Evolutionary conservation across 2,113 vertebrate species (phyloP).

Genomic region (Rana temporaria): DNA sequence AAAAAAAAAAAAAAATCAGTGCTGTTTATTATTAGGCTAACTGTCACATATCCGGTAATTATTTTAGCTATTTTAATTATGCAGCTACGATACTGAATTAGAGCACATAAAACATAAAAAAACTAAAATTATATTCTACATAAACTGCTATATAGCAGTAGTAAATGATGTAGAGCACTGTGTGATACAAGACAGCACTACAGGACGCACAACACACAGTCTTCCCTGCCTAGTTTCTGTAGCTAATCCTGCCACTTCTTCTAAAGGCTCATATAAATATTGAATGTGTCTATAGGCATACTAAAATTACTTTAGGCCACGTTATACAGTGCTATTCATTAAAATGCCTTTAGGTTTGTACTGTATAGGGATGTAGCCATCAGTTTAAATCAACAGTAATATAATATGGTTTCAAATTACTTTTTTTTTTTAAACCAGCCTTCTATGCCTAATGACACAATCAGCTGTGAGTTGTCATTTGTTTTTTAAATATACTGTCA

Average conservation of each 20-base stretch:
- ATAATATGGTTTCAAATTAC: not conserved
- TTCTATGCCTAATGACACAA: conserved; percentile 8
- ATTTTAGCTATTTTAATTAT: too few relatives aligned
- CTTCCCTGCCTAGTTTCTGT: not conserved
- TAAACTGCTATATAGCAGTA: not conserved
- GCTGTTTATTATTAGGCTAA: too few relatives aligned
- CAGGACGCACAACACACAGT: not conserved
- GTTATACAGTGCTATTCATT: conserved; percentile 9
- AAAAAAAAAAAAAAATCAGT: too few relatives aligned
- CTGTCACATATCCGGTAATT: too few relatives aligned
- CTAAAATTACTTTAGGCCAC: conserved; percentile 25
- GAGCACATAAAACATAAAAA: not conserved
- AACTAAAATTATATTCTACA: not conserved
- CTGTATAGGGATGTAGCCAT: conserved; percentile 7
- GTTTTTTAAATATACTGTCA: conserved; percentile 20
- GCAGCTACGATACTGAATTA: too few relatives aligned
- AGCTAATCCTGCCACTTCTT: not conserved
- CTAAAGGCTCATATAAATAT: conserved; percentile 8
- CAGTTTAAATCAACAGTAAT: conserved; percentile 17
- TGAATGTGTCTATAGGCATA: conserved; percentile 4
- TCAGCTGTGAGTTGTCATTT: conserved; percentile 25
- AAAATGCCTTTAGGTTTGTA: conserved; percentile 4
- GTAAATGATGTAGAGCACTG: not conserved
- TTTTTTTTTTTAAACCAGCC: conserved; percentile 5
- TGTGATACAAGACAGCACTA: not conserved